phyloP scores from a whole-genome alignment of 2,888 invertebrate genomes.

The Ypsolopha scabrella region DNA sequence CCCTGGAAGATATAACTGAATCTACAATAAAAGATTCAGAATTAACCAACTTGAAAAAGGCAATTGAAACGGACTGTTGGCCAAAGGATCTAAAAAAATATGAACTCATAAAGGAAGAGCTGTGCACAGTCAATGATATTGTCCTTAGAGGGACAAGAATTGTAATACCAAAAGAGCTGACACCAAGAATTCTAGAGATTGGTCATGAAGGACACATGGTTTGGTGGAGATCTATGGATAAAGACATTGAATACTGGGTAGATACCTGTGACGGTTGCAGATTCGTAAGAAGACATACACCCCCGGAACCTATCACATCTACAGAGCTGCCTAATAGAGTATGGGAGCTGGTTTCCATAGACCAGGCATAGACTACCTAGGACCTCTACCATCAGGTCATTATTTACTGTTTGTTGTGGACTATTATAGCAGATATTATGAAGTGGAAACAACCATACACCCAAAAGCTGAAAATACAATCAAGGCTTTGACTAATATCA shows the following conservation, averaged over 20 bases:
- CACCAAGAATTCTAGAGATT: conserved; percentile 1
- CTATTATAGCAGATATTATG: conserved; percentile 9
- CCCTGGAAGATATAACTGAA: conserved; percentile 3
- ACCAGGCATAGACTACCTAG: no score
- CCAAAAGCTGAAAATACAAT: conserved; percentile 7
- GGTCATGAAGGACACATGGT: conserved; percentile 9
- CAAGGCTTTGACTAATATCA: conserved; percentile 1
- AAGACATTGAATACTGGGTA: conserved; percentile 8
- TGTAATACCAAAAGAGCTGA: conserved; percentile 4
- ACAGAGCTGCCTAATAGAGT: conserved; percentile 5
- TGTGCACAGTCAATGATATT: conserved; percentile 3
- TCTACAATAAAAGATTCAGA: conserved; percentile 2
- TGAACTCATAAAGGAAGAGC: conserved; percentile 6
- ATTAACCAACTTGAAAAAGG: not conserved
- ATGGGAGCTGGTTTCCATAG: conserved; percentile 6
- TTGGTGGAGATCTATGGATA: conserved; percentile 9
- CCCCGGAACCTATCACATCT: conserved; percentile 5
- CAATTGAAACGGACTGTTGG: conserved; percentile 6
- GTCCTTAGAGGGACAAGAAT: conserved; percentile 6
- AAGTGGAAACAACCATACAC: conserved; percentile 7
- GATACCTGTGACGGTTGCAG: conserved; percentile 9
- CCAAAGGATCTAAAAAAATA: conserved; percentile 4
- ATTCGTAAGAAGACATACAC: conserved; percentile 1
- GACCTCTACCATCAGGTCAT: conserved; percentile 8
- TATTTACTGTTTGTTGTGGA: conserved; percentile 7